Base-by-base conservation (phyloP, 2,113 vertebrate species). In the Gavia stellata region DNA sequence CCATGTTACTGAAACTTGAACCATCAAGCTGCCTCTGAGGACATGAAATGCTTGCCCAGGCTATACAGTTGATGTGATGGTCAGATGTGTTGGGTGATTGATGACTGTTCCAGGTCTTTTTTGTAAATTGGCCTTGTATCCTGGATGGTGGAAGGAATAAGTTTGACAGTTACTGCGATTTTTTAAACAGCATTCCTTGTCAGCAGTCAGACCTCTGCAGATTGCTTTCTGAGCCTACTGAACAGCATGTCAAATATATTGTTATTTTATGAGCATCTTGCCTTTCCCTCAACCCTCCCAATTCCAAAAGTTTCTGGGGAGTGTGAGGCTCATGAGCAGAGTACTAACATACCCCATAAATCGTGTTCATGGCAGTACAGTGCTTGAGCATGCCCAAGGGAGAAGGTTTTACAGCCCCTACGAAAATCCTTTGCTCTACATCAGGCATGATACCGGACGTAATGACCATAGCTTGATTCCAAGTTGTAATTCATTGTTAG, bases 211-310 rank as follows among this genome's bases (percentile, higher is more conserved):
- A 94, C 72, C 87, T 90, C 81, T 93, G 85, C 61, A 91, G 86
- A 91, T 97, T 94, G 94, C 79, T 92, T 96, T 96, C 84, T 92
- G 84, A 96, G 88, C 86, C 89, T 59, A 42, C 61, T 73, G 74
- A 97, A 61, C 84, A 85, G 77, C 49, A 7, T 80, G 79, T 77
- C 89, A 95, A 96, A 93, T 90, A 84, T 81, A 93, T 79, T 75
- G 91, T 91, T 97, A 86, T 96, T 97, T 96, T 94, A 94, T 68
- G 81, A 96, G 79, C 67, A 82, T 85, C 82, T 94, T 95, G 44
- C 59, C 44, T 74, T 65, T 38, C 40, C 34, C 25, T 92, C 70
- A 68, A 83, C 78, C 86, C 65, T 88, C 74, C 17, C 74, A 85
- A 86, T 90, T 91, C 79, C 58, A 88, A 36, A 96, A 96, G 50